A percentile compares a stretch with the other conserved stretches of the same genome.
Conservation (phyloP, 2,888 invertebrate species). For the Napeogenes inachia region DNA sequence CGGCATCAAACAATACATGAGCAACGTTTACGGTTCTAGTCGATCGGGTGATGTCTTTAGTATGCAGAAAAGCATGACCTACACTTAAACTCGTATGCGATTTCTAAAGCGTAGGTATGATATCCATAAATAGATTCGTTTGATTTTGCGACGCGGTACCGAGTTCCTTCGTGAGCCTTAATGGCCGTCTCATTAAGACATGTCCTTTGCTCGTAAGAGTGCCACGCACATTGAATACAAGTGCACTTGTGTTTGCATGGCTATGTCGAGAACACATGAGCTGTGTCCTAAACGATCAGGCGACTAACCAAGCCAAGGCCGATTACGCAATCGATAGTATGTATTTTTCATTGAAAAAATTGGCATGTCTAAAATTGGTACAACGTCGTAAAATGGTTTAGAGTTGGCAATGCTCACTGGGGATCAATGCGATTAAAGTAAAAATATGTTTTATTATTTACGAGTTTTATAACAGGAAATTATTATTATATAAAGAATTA, state of each 20-base stretch:
- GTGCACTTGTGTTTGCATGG: conserved; percentile 45
- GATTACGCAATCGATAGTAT: conserved; percentile 53
- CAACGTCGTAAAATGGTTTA: conserved; percentile 24
- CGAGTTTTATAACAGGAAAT: conserved; percentile 27
- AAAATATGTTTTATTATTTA: conserved; percentile 23
- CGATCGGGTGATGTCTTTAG: background rate
- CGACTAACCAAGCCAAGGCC: conserved; percentile 57
- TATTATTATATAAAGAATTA: conserved; percentile 16
- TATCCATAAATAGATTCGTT: conserved; percentile 40
- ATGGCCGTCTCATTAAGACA: conserved; percentile 39
- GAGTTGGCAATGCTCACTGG: conserved; percentile 23
- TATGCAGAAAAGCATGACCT: background rate
- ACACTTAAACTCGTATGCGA: conserved; percentile 9
- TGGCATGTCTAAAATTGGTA: conserved; percentile 25
- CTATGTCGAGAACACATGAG: conserved; percentile 45
- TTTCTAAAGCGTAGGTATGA: conserved; percentile 29
- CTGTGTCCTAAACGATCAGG: conserved; percentile 49
- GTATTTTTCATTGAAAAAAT: conserved; percentile 34
- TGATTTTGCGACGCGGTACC: conserved; percentile 35
- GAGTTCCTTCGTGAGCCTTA: conserved; percentile 35
- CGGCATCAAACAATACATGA: background rate
- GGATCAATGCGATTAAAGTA: conserved; percentile 20
- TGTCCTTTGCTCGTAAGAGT: conserved; percentile 33
- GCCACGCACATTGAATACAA: conserved; percentile 54
- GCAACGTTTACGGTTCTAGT: background rate